These are phyloP conservation scores for Temnothorax unifasciatus DNA, from an alignment of 2,888 invertebrate species.

Conservation along the genomic window DNA sequence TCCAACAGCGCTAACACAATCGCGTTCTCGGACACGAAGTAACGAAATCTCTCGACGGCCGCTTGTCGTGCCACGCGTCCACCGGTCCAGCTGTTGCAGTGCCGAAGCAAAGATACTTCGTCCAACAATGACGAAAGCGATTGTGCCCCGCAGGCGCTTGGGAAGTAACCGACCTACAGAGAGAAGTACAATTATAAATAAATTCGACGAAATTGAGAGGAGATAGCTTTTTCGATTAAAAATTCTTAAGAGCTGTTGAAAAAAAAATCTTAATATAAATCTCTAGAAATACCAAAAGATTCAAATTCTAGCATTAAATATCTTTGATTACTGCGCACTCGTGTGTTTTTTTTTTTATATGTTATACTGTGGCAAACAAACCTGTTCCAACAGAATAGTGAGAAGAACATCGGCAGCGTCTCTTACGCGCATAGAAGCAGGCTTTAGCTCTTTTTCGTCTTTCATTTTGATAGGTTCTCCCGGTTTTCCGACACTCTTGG, in stretches of 20 bases:
- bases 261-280: background rate
- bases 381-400: conserved; percentile 96
- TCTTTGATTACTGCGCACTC: background rate
- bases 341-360: conserved; percentile 11
- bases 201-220: conserved; percentile 3
- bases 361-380: conserved; percentile 77
- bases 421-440: conserved; percentile 98
- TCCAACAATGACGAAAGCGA: conserved; percentile 95
- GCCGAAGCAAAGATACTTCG: conserved; percentile 93
- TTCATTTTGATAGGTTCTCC: conserved; percentile 97
- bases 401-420: conserved; percentile 98
- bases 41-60: conserved; percentile 92
- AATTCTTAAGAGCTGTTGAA: background rate
- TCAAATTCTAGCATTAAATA: background rate
- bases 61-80: conserved; percentile 87
- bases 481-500: conserved; percentile 95
- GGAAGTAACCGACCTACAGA: conserved; percentile 92
- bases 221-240: background rate
- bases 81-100: conserved; percentile 90
- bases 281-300: background rate
- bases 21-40: conserved; percentile 96
- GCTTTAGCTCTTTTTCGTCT: conserved; percentile 98
- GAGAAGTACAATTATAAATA: conserved; percentile 7
- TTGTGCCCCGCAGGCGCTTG: conserved; percentile 94
- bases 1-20: conserved; percentile 96